Percentiles rank a stretch among this genome's conserved stretches.
Conservation (phyloP, 2,113 vertebrate genomes). For the Pomatostomus ruficeps region DNA sequence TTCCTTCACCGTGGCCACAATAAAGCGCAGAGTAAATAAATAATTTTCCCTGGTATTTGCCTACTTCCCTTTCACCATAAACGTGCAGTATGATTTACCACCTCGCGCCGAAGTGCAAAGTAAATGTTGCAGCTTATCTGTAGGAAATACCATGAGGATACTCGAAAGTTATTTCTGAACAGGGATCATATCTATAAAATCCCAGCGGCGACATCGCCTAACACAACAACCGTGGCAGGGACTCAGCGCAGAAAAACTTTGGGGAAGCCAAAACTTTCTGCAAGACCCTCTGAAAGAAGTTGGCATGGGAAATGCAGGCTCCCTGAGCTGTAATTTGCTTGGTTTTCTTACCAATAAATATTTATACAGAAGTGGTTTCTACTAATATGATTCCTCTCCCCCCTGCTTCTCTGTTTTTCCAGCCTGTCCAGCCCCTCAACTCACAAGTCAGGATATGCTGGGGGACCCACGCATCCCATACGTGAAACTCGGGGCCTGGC, state of each 20-base stretch:
- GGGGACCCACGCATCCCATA: neutral
- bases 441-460: neutral
- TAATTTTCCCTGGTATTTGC: conserved; percentile 40
- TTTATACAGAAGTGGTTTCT: neutral
- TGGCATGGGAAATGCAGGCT: neutral
- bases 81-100: neutral
- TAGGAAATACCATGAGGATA: neutral
- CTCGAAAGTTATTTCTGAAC: neutral
- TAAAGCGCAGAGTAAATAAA: neutral
- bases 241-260: neutral
- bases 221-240: neutral
- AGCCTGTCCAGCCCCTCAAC: neutral
- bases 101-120: neutral
- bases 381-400: neutral
- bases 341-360: neutral
- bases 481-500: neutral
- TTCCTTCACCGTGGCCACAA: neutral
- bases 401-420: neutral
- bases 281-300: neutral
- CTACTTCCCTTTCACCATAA: neutral
- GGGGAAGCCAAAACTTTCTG: neutral
- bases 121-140: neutral
- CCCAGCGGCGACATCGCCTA: neutral
- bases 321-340: neutral
- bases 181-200: neutral